Evolutionary conservation across 2,888 invertebrate genomes (phyloP).

Genomic region (Rapana venosa): DNA sequence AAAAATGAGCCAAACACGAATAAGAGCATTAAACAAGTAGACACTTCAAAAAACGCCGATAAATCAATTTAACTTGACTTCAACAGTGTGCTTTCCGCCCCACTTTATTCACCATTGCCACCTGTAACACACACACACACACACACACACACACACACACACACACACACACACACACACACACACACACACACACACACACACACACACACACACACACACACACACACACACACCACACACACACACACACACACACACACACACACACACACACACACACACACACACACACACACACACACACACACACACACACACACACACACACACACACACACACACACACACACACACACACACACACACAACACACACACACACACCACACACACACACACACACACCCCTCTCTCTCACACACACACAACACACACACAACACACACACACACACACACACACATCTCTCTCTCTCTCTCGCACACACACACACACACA

Average conservation of each 20-base stretch:
- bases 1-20: neutral
- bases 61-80: neutral
- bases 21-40: neutral
- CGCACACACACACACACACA: neutral
- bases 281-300: conserved; percentile 3
- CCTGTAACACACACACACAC: neutral
- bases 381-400: neutral
- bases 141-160: neutral
- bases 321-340: neutral
- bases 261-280: neutral
- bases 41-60: neutral
- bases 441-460: neutral
- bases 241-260: neutral
- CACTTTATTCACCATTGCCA: neutral
- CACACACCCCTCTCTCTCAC: neutral
- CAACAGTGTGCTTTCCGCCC: neutral
- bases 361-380: neutral
- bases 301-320: conserved; percentile 20
- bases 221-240: neutral
- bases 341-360: neutral
- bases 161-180: neutral
- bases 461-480: too few relatives aligned
- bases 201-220: neutral
- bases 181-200: neutral
- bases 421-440: conserved; percentile 23